Conservation (phyloP, 2,113 vertebrate genomes). For the Progne subis region DNA sequence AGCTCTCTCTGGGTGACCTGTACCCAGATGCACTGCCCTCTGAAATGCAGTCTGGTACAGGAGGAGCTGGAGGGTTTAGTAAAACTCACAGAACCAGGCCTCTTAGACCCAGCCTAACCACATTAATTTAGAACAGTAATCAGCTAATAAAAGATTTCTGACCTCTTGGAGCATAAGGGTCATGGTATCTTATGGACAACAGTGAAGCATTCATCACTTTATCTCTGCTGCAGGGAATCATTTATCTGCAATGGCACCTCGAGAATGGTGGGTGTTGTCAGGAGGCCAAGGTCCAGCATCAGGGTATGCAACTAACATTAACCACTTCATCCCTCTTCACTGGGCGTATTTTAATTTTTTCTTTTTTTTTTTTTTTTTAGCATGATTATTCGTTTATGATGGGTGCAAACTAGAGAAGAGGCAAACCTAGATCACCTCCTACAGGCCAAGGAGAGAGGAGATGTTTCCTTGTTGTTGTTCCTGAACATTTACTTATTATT, state of each 20-base stretch:
- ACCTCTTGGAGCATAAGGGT: not conserved
- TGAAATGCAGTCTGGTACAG: fast-evolving
- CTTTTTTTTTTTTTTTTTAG: constrained; percentile 21
- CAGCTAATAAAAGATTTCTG: not conserved
- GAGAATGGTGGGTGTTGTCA: not conserved
- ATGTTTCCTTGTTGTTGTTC: not conserved
- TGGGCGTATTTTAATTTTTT: constrained; percentile 29
- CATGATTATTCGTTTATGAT: constrained; percentile 16
- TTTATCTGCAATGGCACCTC: constrained; percentile 40
- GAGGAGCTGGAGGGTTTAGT: not conserved
- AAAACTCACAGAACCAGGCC: not conserved
- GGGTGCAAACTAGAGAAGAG: not conserved
- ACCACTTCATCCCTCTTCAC: constrained; percentile 8
- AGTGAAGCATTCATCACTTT: constrained; percentile 2
- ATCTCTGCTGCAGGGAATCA: not conserved
- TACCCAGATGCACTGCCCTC: not conserved
- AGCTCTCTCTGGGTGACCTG: not conserved
- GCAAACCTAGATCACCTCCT: constrained; percentile 34
- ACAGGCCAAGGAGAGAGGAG: not conserved
- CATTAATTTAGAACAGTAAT: not conserved
- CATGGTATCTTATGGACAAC: not conserved
- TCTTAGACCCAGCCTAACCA: not conserved
- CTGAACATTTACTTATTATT: not conserved
- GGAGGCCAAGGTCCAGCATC: constrained; percentile 65
- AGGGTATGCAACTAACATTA: constrained; percentile 63